A percentile compares a stretch with the other conserved stretches of the same genome.
These are phyloP conservation scores for Gryon sp. DNA, from an alignment of 1,140 invertebrate species.

Conservation along the genomic window DNA sequence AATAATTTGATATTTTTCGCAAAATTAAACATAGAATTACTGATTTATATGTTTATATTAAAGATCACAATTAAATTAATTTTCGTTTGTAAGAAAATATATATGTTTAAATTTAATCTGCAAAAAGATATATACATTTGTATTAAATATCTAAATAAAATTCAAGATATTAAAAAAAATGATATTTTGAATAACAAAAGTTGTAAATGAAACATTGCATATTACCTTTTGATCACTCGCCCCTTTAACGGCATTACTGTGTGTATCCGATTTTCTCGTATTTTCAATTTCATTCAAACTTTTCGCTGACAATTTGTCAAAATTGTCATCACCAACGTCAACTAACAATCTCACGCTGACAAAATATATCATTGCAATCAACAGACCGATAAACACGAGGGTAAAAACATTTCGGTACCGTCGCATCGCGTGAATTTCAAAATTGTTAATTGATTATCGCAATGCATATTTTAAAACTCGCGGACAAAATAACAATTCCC, in stretches of 20 bases:
- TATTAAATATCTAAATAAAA: not conserved
- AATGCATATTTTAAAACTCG: conserved; percentile 38
- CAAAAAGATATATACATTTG: too few relatives aligned
- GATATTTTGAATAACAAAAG: not conserved
- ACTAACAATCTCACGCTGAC: conserved; percentile 52
- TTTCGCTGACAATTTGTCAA: conserved; percentile 51
- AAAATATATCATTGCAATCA: conserved; percentile 57
- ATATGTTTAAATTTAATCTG: too few relatives aligned
- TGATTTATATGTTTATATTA: too few relatives aligned
- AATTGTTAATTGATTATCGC: conserved; percentile 23
- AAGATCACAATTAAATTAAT: too few relatives aligned
- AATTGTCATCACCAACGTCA: conserved; percentile 36
- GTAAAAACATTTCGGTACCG: conserved; percentile 59
- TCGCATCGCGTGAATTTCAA: conserved; percentile 62
- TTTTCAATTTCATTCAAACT: conserved; percentile 54
- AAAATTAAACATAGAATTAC: too few relatives aligned
- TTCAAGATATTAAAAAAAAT: not conserved
- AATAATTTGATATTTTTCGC: too few relatives aligned
- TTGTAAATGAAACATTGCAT: not conserved
- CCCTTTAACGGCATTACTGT: conserved; percentile 13
- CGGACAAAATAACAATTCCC: conserved; percentile 49
- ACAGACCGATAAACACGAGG: conserved; percentile 52
- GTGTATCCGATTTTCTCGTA: conserved; percentile 31
- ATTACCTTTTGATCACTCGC: conserved; percentile 23
- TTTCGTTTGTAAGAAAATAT: too few relatives aligned